phyloP scores from a whole-genome alignment of 2,888 invertebrate genomes.

The Spilarctia lutea region DNA sequence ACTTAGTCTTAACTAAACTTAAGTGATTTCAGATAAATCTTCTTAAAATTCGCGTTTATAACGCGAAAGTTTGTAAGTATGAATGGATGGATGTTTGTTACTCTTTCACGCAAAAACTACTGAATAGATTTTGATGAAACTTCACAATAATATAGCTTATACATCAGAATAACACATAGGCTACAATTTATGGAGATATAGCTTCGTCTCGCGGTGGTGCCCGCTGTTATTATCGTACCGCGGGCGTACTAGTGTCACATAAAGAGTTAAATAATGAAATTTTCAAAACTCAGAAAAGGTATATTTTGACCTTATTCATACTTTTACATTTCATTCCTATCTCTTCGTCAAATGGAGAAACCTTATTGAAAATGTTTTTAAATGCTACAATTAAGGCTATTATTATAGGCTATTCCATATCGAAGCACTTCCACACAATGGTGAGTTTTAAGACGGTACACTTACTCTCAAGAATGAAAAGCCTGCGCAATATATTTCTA shows the following conservation, averaged over 20 bases:
- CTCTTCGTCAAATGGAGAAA: neutral
- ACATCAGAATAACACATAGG: too few relatives aligned
- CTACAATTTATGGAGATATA: too few relatives aligned
- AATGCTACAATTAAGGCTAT: conserved; percentile 15
- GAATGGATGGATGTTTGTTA: too few relatives aligned
- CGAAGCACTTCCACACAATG: conserved; percentile 16
- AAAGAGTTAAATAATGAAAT: neutral
- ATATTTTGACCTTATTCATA: conserved; percentile 1
- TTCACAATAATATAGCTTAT: too few relatives aligned
- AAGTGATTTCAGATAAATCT: neutral
- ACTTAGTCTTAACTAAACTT: neutral
- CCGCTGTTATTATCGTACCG: too few relatives aligned
- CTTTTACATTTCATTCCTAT: neutral
- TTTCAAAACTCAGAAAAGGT: neutral
- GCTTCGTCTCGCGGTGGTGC: too few relatives aligned
- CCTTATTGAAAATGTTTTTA: conserved; percentile 1
- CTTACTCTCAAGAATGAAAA: conserved; percentile 45
- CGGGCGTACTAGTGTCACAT: too few relatives aligned
- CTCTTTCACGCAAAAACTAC: too few relatives aligned
- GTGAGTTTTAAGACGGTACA: conserved; percentile 20
- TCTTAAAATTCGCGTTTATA: too few relatives aligned
- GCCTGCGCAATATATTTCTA: conserved; percentile 47
- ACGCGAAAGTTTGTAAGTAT: too few relatives aligned
- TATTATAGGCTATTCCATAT: conserved; percentile 13
- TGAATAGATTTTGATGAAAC: too few relatives aligned